Conservation (phyloP, 2,113 vertebrate genomes). For the Eubucco bourcierii region DNA sequence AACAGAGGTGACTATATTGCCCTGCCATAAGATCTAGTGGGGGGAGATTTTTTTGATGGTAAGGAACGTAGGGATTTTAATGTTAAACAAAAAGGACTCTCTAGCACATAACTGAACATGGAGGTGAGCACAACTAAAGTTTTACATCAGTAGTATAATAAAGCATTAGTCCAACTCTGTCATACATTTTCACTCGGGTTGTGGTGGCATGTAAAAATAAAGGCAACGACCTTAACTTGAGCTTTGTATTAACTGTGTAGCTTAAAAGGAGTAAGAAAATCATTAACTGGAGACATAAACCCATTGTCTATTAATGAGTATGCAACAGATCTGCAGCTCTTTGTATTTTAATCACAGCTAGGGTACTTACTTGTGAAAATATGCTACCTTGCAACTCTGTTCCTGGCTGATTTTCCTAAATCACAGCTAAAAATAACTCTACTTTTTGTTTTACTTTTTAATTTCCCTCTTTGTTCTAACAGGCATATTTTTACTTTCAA, state of each 20-base stretch:
- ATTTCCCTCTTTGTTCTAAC: background rate
- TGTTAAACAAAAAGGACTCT: background rate
- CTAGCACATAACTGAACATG: background rate
- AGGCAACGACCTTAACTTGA: background rate
- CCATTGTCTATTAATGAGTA: background rate
- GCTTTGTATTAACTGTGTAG: background rate
- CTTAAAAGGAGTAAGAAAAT: background rate
- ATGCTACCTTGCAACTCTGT: background rate
- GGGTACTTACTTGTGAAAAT: background rate
- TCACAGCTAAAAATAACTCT: background rate
- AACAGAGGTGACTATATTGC: background rate
- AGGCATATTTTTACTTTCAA: background rate
- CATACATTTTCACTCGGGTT: background rate
- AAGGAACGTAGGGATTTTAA: background rate
- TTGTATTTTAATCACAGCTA: background rate
- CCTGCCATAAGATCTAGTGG: background rate
- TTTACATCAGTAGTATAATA: background rate
- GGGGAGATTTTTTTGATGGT: background rate
- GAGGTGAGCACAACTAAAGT: background rate
- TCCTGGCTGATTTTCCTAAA: background rate
- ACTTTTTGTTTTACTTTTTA: background rate
- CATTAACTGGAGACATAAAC: background rate
- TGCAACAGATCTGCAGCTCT: background rate
- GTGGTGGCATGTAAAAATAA: background rate
- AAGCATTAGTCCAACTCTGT: background rate